Evolutionary conservation across 2,113 vertebrate genomes (phyloP).

Genomic region (Dolichotis patagonum): DNA sequence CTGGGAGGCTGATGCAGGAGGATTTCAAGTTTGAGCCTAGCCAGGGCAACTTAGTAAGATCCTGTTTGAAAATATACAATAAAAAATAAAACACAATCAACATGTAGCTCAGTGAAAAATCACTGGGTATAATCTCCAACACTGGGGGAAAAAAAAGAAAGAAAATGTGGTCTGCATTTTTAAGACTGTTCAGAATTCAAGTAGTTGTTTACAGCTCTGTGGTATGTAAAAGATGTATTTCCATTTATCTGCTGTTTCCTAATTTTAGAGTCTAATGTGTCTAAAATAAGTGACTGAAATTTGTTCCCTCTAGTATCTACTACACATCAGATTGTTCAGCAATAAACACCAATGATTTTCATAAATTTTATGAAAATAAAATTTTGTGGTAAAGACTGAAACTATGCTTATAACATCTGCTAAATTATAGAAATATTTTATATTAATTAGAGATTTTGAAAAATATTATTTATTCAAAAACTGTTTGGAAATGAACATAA

Average conservation of each 20-base stretch:
- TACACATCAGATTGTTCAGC: neutral
- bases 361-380: neutral
- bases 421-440: neutral
- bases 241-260: neutral
- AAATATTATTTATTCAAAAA: neutral
- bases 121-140: neutral
- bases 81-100: neutral
- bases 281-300: neutral
- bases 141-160: neutral
- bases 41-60: neutral
- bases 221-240: neutral
- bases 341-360: neutral
- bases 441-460: slow-evolving; percentile 1
- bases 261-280: neutral
- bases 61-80: neutral
- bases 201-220: neutral
- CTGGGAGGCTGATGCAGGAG: neutral
- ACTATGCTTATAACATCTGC: neutral
- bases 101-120: neutral
- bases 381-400: neutral
- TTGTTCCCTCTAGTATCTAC: neutral
- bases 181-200: slow-evolving; percentile 5
- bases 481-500: slow-evolving; percentile 22
- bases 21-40: neutral
- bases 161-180: neutral